Conservation (phyloP, 2,797 vertebrate species). For the Synaphobranchus kaupii region DNA sequence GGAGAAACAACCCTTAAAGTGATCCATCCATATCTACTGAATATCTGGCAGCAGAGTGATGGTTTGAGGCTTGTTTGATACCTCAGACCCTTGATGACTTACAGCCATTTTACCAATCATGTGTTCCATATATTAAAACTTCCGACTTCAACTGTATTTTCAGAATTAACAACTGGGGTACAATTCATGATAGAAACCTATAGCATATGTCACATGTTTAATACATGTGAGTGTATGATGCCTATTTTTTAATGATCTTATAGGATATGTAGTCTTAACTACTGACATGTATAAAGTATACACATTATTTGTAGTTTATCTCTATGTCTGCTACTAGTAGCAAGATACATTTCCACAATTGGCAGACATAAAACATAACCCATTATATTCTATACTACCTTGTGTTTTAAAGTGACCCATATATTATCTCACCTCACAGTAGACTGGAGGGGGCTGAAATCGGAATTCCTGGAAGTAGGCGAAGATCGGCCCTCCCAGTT, state of each 20-base stretch:
- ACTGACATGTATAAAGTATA: neutral
- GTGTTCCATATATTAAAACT: no score
- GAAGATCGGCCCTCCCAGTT: slow-evolving; percentile 66
- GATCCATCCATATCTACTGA: no score
- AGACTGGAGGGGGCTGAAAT: slow-evolving; percentile 80
- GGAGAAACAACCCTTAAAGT: no score
- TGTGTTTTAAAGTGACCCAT: neutral
- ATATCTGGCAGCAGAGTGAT: no score
- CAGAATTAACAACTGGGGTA: neutral
- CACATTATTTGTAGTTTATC: neutral
- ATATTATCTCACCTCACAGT: slow-evolving; percentile 71
- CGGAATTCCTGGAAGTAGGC: slow-evolving; percentile 76
- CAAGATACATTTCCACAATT: neutral
- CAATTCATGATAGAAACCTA: neutral
- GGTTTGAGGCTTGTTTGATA: no score
- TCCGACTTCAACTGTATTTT: no score
- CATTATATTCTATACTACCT: neutral
- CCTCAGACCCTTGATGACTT: no score
- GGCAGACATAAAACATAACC: no score
- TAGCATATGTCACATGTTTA: neutral
- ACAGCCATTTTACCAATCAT: no score
- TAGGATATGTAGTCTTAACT: neutral
- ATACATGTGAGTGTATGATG: neutral
- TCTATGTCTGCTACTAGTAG: neutral
- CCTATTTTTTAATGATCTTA: no score